These are phyloP conservation scores for Xestoiulus laeticollis DNA, from an alignment of 2,888 invertebrate genomes.

Conservation along the genomic window DNA sequence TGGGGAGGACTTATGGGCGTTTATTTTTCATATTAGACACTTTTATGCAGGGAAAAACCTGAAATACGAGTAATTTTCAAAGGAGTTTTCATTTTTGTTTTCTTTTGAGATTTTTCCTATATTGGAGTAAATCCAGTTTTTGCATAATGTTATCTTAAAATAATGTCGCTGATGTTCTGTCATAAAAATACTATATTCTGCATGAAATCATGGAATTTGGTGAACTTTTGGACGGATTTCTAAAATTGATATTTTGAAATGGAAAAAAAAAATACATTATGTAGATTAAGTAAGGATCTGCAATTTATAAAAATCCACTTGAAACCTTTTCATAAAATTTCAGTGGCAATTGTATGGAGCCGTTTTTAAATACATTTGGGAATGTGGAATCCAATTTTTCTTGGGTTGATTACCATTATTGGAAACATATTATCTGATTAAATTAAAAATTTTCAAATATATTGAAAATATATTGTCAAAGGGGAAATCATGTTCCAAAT, in stretches of 20 bases:
- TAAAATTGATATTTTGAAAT: neutral
- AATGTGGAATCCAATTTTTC: neutral
- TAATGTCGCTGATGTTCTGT: neutral
- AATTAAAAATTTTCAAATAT: neutral
- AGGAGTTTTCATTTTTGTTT: neutral
- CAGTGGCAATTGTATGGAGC: too few species aligned
- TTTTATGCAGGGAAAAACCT: neutral
- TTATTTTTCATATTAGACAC: neutral
- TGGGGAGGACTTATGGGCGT: neutral
- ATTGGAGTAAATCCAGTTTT: neutral
- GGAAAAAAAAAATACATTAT: too few species aligned
- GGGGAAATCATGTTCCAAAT: neutral
- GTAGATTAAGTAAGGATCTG: too few species aligned
- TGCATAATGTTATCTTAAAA: neutral
- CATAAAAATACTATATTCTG: too few species aligned
- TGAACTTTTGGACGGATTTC: neutral
- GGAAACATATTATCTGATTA: neutral
- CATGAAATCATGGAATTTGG: too few species aligned
- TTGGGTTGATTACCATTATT: neutral
- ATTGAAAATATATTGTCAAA: neutral
- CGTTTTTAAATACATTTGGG: too few species aligned
- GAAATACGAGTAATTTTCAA: neutral
- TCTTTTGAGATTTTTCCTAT: neutral
- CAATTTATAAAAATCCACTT: too few species aligned
- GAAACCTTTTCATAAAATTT: too few species aligned